These are phyloP conservation scores for Athripsodes cinereus DNA, from an alignment of 2,888 invertebrate genomes.

Conservation along the genomic window DNA sequence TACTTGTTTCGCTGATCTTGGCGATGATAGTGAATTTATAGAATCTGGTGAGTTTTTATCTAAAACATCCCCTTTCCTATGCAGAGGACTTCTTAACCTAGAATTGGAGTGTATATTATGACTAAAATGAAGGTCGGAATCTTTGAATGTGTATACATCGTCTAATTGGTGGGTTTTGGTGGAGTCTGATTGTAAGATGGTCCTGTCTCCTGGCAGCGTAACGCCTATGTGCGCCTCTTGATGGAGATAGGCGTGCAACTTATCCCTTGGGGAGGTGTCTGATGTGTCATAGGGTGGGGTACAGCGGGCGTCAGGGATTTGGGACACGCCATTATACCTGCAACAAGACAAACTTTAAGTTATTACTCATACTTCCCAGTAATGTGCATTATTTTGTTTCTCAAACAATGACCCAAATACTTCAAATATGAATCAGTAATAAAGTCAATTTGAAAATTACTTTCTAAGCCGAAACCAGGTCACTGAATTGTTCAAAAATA, in stretches of 20 bases:
- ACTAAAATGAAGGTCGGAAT: constrained; percentile 45
- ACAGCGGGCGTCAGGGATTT: constrained; percentile 49
- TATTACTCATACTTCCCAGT: too few relatives aligned
- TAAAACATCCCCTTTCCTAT: constrained; percentile 13
- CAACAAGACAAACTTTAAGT: not conserved
- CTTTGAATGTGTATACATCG: constrained; percentile 48
- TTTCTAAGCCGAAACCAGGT: too few relatives aligned
- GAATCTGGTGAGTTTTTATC: constrained; percentile 3
- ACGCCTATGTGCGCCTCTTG: constrained; percentile 3
- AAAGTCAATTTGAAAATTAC: not conserved
- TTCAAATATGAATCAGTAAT: too few relatives aligned
- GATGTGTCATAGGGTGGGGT: constrained; percentile 46
- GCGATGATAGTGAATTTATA: not conserved
- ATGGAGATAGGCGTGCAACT: constrained; percentile 44
- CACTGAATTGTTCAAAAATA: too few relatives aligned
- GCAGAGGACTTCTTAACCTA: constrained; percentile 6
- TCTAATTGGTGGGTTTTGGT: constrained; percentile 29
- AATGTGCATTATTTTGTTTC: too few relatives aligned
- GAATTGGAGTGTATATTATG: constrained; percentile 2
- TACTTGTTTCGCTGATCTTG: constrained; percentile 9
- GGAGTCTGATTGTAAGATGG: constrained; percentile 19
- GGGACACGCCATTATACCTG: constrained; percentile 50
- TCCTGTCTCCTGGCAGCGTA: not conserved
- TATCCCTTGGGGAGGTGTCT: constrained; percentile 39
- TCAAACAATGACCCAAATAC: too few relatives aligned